Percentiles rank a stretch among this genome's conserved stretches.
These are phyloP conservation scores for Piaya cayana DNA, from an alignment of 2,113 vertebrate genomes.

Conservation along the genomic window DNA sequence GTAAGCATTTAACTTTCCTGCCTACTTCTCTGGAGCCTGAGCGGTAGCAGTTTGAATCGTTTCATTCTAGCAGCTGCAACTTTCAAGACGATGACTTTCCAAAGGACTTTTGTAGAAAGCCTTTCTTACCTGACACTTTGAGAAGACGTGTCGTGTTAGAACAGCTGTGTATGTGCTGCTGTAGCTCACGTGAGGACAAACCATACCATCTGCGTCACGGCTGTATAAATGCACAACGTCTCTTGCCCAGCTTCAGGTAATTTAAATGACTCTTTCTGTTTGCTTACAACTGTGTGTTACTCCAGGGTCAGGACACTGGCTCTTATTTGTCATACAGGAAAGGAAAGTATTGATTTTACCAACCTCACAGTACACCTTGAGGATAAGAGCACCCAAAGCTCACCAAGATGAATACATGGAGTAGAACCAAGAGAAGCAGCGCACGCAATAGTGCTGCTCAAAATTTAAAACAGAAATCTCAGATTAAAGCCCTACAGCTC, in stretches of 20 bases:
- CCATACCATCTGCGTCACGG: neutral
- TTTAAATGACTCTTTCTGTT: neutral
- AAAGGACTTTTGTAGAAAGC: conserved; percentile 34
- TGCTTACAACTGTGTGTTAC: neutral
- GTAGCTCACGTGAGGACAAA: conserved; percentile 17
- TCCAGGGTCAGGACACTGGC: neutral
- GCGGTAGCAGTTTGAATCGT: neutral
- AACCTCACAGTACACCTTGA: neutral
- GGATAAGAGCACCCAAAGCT: neutral
- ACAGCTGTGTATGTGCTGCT: conserved; percentile 30
- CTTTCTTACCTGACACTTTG: conserved; percentile 8
- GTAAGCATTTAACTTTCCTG: neutral
- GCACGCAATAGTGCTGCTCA: neutral
- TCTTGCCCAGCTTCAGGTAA: neutral
- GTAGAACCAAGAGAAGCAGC: neutral
- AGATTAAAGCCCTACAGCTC: neutral
- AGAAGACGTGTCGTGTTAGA: conserved; percentile 27
- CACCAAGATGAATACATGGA: neutral
- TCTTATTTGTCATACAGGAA: neutral
- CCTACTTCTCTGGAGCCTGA: neutral
- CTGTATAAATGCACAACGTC: neutral
- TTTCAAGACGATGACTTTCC: neutral
- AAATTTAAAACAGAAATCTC: neutral
- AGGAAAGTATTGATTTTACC: neutral
- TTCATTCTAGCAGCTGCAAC: conserved; percentile 22